A percentile compares a stretch with the other conserved stretches of the same genome.
These are phyloP conservation scores for Ashinkailepas kermadecensis DNA, from an alignment of 2,888 invertebrate genomes.

Conservation along the genomic window DNA sequence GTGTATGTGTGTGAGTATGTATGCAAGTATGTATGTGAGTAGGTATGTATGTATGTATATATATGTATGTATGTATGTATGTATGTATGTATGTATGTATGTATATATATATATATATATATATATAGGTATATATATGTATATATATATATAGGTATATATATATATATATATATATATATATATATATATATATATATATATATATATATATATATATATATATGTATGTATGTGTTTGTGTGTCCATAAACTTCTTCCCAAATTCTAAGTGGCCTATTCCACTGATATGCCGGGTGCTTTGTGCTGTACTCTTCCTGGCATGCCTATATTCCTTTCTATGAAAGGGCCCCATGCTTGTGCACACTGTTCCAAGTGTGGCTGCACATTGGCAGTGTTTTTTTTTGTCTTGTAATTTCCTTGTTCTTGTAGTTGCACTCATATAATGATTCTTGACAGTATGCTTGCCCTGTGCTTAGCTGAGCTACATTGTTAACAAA, in stretches of 20 bases:
- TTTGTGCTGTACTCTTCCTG: background rate
- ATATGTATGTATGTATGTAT: background rate
- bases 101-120: constrained; percentile 3
- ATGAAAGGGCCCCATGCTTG: no score
- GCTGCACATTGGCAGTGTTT: no score
- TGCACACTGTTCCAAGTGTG: no score
- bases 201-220: background rate
- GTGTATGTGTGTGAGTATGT: background rate
- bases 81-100: background rate
- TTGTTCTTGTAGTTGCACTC: no score
- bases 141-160: background rate
- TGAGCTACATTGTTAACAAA: no score
- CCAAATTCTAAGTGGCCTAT: background rate
- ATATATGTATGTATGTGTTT: background rate
- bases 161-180: background rate
- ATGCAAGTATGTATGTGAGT: background rate
- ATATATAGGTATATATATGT: background rate
- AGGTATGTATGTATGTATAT: background rate
- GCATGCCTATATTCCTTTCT: background rate
- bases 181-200: background rate
- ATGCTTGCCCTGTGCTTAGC: no score
- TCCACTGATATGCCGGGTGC: background rate
- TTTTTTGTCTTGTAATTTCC: no score
- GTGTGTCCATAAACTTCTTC: no score
- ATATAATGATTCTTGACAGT: no score